Percentiles rank a stretch among this genome's conserved stretches.
Conservation (phyloP, 2,888 invertebrate genomes). For the Caenorhabditis becei region DNA sequence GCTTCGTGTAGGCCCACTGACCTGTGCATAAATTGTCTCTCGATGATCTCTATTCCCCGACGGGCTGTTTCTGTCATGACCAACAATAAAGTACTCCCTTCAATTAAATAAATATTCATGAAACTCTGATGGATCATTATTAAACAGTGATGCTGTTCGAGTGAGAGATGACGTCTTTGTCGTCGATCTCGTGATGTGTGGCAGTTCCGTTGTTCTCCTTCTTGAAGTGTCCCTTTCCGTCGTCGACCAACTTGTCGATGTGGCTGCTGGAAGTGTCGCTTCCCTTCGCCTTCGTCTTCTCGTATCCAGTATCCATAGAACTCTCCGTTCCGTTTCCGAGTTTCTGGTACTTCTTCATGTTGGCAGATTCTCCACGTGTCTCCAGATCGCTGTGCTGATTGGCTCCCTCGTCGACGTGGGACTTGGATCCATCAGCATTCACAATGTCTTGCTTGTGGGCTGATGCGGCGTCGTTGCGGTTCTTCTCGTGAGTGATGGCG, state of each 20-base stretch:
- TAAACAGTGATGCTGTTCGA: slow-evolving; percentile 11
- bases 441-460: not conserved
- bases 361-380: slow-evolving; percentile 40
- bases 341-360: slow-evolving; percentile 36
- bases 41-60: slow-evolving; percentile 9
- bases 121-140: too few relatives aligned
- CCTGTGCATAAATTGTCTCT: not conserved
- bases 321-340: slow-evolving; percentile 39
- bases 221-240: slow-evolving; percentile 54
- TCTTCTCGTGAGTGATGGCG: slow-evolving; percentile 29
- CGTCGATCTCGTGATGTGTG: slow-evolving; percentile 36
- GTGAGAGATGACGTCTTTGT: slow-evolving; percentile 33
- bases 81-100: slow-evolving; percentile 7
- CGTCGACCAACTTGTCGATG: slow-evolving; percentile 6
- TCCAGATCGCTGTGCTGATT: slow-evolving; percentile 40
- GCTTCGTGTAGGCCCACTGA: slow-evolving; percentile 48
- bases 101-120: too few relatives aligned
- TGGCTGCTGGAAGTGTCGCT: slow-evolving; percentile 20
- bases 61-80: slow-evolving; percentile 10
- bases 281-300: slow-evolving; percentile 40
- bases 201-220: slow-evolving; percentile 21
- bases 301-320: slow-evolving; percentile 16
- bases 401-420: slow-evolving; percentile 6
- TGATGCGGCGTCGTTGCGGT: slow-evolving; percentile 23
- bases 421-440: slow-evolving; percentile 32